Base-by-base conservation (phyloP, 2,797 vertebrate genomes). In the Rousettus madagascariensis region DNA sequence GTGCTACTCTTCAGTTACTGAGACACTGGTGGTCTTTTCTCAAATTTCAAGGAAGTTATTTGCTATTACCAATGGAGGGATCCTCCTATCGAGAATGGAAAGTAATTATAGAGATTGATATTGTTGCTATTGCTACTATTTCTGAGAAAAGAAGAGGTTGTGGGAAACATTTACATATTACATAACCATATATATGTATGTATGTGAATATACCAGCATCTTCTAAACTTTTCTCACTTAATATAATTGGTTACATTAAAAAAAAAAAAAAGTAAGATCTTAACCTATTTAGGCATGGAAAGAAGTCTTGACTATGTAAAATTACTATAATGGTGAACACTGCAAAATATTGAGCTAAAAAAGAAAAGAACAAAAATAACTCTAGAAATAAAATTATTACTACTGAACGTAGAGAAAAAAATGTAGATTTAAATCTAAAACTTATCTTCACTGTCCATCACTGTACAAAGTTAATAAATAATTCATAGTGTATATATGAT, bases 301-400 rank as follows among this genome's bases (percentile, higher is more conserved):
- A 75, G 22, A 89, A 89, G 38, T 69, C 49, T 22, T 89, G 16
- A 55, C 22, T 78, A 79, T 55, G 9, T 72, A 92, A 94, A 90
- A 89, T 53, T 79, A 92, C 15, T 68, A 36, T 28, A 90, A 51
- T 36, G 1, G 57, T 87, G 26, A 94, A 75, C 38, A 91, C 0
- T 91, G 3, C 65, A 66, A 92, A 96, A 94, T 74, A 90, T 0
- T 88, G 28, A 95, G 36, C 55, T 43, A 61, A 92, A 72, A 69
- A 95, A 77, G 9, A 28, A 86, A 92, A 77, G 24, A 87, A 90
- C 3, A 88, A 91, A 93, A 93, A 83, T 91, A 93, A 19, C 55
- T 92, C 63, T 19, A 11, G 26, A 93, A 95, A 95, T 12, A 46
- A 95, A 93, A 94, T 80, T 46, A 95, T 9, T 93, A 65, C 16